Evolutionary conservation across 2,113 vertebrate species (phyloP).

Genomic region (Xenopus tropicalis): DNA sequence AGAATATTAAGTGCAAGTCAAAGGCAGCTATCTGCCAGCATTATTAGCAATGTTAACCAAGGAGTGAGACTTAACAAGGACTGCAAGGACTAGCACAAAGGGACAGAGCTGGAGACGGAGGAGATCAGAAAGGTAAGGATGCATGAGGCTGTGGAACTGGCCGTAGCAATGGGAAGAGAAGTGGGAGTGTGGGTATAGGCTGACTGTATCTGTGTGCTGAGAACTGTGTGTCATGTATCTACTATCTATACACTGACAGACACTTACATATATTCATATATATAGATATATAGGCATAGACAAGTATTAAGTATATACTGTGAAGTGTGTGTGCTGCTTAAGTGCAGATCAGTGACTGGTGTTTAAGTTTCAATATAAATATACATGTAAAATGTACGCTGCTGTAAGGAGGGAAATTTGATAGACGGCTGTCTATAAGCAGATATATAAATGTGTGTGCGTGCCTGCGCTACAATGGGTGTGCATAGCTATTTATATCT

Average conservation of each 20-base stretch:
- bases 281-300: neutral
- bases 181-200: no score
- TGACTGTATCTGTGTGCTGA: no score
- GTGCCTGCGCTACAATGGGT: neutral
- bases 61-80: slow-evolving; percentile 55
- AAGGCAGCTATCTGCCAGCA: slow-evolving; percentile 58
- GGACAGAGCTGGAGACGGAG: slow-evolving; percentile 8
- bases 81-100: slow-evolving; percentile 47
- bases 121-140: slow-evolving; percentile 6
- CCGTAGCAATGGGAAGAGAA: no score
- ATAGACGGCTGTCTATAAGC: neutral
- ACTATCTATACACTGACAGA: neutral
- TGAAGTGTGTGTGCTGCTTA: no score
- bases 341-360: no score
- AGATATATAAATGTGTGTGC: neutral
- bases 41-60: slow-evolving; percentile 60
- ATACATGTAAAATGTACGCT: neutral
- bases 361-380: no score
- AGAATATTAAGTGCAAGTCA: slow-evolving; percentile 68
- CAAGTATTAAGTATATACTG: no score
- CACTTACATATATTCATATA: neutral
- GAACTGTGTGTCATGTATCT: neutral
- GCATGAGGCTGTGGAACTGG: no score
- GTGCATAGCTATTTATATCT: neutral
- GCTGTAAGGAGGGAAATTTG: neutral